These are phyloP conservation scores for Muscicapa adusta DNA, from an alignment of 2,113 vertebrate genomes.

Conservation along the genomic window DNA sequence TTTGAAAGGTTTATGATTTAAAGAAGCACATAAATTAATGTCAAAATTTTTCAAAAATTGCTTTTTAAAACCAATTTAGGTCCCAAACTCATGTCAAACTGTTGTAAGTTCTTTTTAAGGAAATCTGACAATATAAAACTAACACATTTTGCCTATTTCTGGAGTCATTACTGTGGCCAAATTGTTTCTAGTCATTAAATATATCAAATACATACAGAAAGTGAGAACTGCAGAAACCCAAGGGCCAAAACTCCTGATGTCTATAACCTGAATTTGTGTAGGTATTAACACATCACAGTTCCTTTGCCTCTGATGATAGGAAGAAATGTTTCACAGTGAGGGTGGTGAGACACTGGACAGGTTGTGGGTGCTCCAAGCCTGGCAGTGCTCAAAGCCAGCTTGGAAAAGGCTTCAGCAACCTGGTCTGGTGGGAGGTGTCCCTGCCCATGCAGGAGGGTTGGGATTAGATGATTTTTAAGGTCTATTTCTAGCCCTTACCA, in stretches of 20 bases:
- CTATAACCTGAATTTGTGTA: neutral
- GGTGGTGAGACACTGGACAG: neutral
- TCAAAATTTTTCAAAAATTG: neutral
- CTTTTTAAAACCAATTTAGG: neutral
- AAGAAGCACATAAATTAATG: neutral
- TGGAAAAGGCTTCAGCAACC: neutral
- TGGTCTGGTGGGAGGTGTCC: neutral
- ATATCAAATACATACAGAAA: neutral
- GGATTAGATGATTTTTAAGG: neutral
- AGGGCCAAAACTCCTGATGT: neutral
- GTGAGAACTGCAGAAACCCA: neutral
- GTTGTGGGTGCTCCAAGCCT: neutral
- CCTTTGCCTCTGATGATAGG: neutral
- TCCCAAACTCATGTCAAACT: neutral
- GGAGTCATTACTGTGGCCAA: neutral
- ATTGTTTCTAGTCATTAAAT: neutral
- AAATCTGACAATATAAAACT: neutral
- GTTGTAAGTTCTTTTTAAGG: neutral
- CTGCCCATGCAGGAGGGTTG: neutral
- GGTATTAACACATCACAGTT: neutral
- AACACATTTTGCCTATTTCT: neutral
- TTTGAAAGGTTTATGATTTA: neutral
- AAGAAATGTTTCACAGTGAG: neutral
- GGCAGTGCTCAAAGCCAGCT: neutral
- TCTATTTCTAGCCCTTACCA: neutral